Base-by-base conservation (phyloP, 2,113 vertebrate species). In the Tichodroma muraria region DNA sequence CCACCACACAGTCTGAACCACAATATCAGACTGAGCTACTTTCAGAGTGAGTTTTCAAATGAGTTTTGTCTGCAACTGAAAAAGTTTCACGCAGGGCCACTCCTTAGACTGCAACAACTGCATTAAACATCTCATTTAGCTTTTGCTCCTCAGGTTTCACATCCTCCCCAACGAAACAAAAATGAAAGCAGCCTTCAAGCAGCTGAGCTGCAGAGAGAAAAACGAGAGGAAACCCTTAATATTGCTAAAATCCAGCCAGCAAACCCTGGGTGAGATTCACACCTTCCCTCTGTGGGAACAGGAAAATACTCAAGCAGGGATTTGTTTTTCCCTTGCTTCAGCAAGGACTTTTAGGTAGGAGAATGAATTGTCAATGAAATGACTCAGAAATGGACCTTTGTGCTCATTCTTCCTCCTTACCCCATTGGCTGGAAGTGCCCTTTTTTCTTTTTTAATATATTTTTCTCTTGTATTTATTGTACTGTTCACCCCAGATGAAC, bases 241-340 rank as follows among this genome's bases (percentile, higher is more conserved):
- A 28, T 30, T 50, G 45, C 77, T 47, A 40, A 82, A 91, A 54
- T 21, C 1, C 31, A 73, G 40, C 14, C 56, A 57, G 56, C 3
- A 1, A 87, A 60, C 0, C 0, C 37, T 31, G 1, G 22, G 47
- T 0, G 4, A 71, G 53, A 81, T 14, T 77, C 71, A 70, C 52
- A 57, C 65, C 40, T 72, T 60, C 80, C 49, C 37, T 59, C 25
- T 3, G 23, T 1, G 13, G 21, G 20, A 76, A 57, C 21, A 73
- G 35, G 6, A 85, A 77, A 80, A 84, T 10, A 54, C 8, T 23
- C 50, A 40, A 30, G 40, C 11, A 59, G 44, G 6, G 10, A 9
- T 9, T 24, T 27, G 50, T n/a, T 23, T 23, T 52, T 11, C 13
- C 40, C 63, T 61, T 54, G 14, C 35, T 76, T 61, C 45, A 61